Evolutionary conservation across 2,888 invertebrate genomes (phyloP).

Genomic region (Tetragnatha montana): DNA sequence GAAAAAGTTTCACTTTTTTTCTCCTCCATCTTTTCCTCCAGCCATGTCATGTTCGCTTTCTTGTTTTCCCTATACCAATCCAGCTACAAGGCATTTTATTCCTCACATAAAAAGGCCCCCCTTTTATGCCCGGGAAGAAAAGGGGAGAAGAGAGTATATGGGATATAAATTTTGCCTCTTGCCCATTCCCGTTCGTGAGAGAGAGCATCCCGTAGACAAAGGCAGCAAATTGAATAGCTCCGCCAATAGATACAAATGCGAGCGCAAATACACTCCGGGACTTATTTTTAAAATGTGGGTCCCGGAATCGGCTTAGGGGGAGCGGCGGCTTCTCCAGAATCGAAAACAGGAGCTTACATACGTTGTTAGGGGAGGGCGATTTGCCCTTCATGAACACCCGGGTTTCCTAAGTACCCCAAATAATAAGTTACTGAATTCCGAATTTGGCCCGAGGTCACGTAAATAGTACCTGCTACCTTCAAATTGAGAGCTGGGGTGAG

Average conservation of each 20-base stretch:
- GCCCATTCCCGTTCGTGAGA: not conserved
- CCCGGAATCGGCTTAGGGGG: not conserved
- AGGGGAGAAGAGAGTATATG: conserved; percentile 8
- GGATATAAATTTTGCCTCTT: conserved; percentile 6
- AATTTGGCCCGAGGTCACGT: too few relatives aligned
- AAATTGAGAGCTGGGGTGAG: too few relatives aligned
- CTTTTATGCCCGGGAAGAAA: not conserved
- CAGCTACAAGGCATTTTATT: conserved; percentile 36
- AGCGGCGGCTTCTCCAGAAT: not conserved
- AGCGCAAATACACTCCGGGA: not conserved
- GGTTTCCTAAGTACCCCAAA: too few relatives aligned
- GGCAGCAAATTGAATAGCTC: not conserved
- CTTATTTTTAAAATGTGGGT: not conserved
- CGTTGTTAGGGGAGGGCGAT: not conserved
- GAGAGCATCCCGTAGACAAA: not conserved
- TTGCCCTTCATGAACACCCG: too few relatives aligned
- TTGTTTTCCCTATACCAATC: conserved; percentile 1
- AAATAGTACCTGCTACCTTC: too few relatives aligned
- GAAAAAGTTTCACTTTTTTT: conserved; percentile 35
- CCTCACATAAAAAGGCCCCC: conserved; percentile 1
- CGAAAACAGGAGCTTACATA: conserved; percentile 14
- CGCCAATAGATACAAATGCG: not conserved
- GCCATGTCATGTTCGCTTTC: conserved; percentile 3
- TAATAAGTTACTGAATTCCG: too few relatives aligned
- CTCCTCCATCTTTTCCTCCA: conserved; percentile 7